These are phyloP conservation scores for Zosterops japonicus DNA, from an alignment of 2,113 vertebrate species.

Conservation along the genomic window DNA sequence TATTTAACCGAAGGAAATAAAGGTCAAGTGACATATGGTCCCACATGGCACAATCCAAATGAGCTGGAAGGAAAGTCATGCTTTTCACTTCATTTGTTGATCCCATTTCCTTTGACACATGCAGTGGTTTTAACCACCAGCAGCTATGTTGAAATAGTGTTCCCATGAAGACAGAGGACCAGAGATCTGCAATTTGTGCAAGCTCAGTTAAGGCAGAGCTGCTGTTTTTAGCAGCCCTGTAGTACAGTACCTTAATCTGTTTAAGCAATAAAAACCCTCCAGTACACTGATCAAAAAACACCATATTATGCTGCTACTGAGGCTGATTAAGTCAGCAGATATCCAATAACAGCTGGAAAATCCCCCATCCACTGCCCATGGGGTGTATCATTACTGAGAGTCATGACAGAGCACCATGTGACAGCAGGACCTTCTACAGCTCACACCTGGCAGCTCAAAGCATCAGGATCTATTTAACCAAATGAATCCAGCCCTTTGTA, in stretches of 20 bases:
- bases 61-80: neutral
- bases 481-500: neutral
- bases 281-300: neutral
- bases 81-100: conserved; percentile 8
- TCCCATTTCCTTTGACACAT: neutral
- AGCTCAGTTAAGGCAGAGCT: neutral
- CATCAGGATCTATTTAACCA: neutral
- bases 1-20: neutral
- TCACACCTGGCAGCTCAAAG: neutral
- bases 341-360: neutral
- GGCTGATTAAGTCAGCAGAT: neutral
- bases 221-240: neutral
- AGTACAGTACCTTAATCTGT: neutral
- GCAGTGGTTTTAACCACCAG: neutral
- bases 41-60: neutral
- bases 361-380: neutral
- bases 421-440: neutral
- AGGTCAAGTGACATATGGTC: conserved; percentile 34
- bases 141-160: neutral
- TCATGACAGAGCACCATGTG: neutral
- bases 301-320: neutral
- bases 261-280: neutral
- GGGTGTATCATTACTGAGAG: neutral
- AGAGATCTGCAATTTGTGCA: neutral
- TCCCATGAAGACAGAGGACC: neutral